Conservation (phyloP, 2,113 vertebrate genomes). For the Quiscalus mexicanus region DNA sequence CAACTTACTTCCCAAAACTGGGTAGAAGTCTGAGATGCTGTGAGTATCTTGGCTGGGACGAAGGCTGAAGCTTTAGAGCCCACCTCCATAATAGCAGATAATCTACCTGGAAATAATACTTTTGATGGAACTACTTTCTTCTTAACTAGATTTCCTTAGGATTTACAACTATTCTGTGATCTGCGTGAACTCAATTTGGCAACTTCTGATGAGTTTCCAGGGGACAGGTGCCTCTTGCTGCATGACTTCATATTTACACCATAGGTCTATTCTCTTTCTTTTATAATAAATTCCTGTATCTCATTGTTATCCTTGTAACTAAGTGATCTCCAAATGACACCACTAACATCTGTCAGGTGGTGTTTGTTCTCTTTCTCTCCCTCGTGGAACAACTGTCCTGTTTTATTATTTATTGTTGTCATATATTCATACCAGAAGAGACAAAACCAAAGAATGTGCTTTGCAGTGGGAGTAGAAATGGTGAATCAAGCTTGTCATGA, state of each 20-base stretch:
- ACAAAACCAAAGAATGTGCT: conserved; percentile 6
- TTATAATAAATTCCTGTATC: neutral
- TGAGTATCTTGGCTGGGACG: neutral
- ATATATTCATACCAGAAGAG: conserved; percentile 4
- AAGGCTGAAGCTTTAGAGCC: neutral
- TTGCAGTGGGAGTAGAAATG: neutral
- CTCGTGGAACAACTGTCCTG: neutral
- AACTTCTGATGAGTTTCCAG: neutral
- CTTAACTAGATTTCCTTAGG: neutral
- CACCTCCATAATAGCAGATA: neutral
- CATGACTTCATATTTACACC: neutral
- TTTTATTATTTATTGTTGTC: conserved; percentile 3
- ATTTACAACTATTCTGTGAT: neutral
- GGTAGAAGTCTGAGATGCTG: neutral
- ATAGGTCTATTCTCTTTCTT: neutral
- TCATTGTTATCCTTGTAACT: neutral
- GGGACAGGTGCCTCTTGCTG: neutral
- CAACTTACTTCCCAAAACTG: neutral
- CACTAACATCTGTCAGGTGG: conserved; percentile 46
- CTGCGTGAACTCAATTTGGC: neutral
- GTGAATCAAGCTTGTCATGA: neutral
- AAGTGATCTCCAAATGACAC: neutral
- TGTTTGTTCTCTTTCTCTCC: conserved; percentile 17
- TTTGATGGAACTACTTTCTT: neutral
- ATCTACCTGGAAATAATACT: neutral